Evolutionary conservation across 1,140 invertebrate species (phyloP), one percentile per base, ranked within the genome.

Genomic region (Asbolus verrucosus): DNA sequence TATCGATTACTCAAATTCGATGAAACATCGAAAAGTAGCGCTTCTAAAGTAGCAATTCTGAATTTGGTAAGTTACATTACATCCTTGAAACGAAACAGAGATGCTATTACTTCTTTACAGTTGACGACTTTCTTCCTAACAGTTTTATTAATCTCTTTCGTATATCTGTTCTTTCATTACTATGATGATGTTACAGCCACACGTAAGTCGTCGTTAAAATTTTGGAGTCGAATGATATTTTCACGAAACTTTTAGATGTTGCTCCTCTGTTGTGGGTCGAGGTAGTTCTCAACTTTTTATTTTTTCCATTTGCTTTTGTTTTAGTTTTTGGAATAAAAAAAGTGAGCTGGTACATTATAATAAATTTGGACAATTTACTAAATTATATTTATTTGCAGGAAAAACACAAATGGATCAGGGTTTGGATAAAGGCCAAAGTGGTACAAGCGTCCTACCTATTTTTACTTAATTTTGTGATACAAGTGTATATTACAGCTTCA

Each of bases 371-470:
- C 11, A 27, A 5, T 0, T 54, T 54, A 27, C 0, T 2, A 54
- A 54, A n/a, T 13, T 27, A 14, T 41, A 19, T 46, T 9, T 5
- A 46, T 16, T 46, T 46, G 16, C 11, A 54, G 46, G 21, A 54
- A 3, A 54, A 54, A 27, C 27, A 54, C 21, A 54, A 27, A 27
- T 54, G 46, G 46, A 54, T 54, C 9, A 54, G 46, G n/a, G 27
- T 54, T 27, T 54, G 46, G 46, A 54, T 54, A n/a, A 54, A 54
- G 14, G 46, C 46, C 13, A 54, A 54, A 15, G 46, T 54, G 18
- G 46, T 54, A 2, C 46, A 54, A 54, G 46, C 46, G 11, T 54
- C 46, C 13, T 54, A 54, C 21, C 24, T 54, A 19, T 27, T 54
- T 54, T 13, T 54, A 5, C 46, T 54, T 4, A 54, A 54, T 27